Evolutionary conservation across 2,113 vertebrate species (phyloP).

Genomic region (Python bivittatus): DNA sequence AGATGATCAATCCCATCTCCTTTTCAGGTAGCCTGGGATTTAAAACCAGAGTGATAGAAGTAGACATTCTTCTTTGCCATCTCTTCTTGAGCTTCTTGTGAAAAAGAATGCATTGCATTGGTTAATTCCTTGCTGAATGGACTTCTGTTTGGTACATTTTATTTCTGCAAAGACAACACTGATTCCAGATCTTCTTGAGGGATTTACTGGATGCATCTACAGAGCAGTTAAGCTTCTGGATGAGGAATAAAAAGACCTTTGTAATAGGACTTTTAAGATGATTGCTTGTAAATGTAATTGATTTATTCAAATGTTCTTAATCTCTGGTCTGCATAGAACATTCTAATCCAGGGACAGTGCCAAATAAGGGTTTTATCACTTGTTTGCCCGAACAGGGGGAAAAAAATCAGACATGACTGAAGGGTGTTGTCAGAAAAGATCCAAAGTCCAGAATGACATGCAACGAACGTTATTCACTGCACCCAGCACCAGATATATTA

Average conservation of each 20-base stretch:
- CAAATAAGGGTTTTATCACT: conserved; percentile 38
- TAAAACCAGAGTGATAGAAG: background rate
- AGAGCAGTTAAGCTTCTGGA: background rate
- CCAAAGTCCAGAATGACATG: conserved; percentile 64
- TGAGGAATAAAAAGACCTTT: background rate
- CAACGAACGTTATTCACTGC: conserved; percentile 67
- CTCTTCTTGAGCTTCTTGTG: background rate
- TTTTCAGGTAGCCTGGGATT: background rate
- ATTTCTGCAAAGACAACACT: background rate
- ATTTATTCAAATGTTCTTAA: conserved; percentile 33
- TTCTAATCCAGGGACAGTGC: background rate
- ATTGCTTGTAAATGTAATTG: conserved; percentile 31
- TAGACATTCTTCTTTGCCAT: background rate
- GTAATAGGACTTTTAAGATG: background rate
- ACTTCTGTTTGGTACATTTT: background rate
- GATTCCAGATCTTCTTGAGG: background rate
- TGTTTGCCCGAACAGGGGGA: conserved; percentile 54
- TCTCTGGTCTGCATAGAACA: conserved; percentile 23
- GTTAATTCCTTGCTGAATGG: background rate
- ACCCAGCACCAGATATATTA: conserved; percentile 26
- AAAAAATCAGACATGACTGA: conserved; percentile 38
- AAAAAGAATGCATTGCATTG: background rate
- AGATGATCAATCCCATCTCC: background rate
- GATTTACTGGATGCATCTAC: background rate
- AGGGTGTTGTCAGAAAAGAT: conserved; percentile 43